phyloP scores from a whole-genome alignment of 1,140 invertebrate species.

The Megalopta genalis region DNA sequence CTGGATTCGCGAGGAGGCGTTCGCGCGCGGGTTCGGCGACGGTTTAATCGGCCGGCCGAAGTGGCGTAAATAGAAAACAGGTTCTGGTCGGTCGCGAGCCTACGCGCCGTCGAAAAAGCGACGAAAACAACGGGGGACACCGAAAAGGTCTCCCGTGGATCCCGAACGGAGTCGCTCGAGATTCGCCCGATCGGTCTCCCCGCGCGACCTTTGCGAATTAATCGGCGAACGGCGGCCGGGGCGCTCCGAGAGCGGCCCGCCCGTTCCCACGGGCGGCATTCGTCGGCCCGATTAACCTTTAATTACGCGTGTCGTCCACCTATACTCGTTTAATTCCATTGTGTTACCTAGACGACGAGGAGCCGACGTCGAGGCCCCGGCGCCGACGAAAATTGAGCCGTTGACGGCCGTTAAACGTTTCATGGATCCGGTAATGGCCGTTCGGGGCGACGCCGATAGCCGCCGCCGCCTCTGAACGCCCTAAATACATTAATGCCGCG shows the following conservation, averaged over 20 bases:
- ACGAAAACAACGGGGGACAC: background rate
- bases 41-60: background rate
- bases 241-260: background rate
- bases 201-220: too few relatives aligned
- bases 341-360: background rate
- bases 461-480: too few relatives aligned
- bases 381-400: background rate
- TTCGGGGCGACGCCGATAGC: too few relatives aligned
- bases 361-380: too few relatives aligned
- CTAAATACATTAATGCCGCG: too few relatives aligned
- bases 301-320: background rate
- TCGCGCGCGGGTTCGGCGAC: background rate
- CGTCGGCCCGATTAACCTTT: constrained; percentile 32
- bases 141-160: too few relatives aligned
- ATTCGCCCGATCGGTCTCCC: too few relatives aligned
- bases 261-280: constrained; percentile 20
- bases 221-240: too few relatives aligned
- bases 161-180: too few relatives aligned
- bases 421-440: too few relatives aligned
- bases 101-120: background rate
- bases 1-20: background rate
- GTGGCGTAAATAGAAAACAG: constrained; percentile 1
- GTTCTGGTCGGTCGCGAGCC: background rate
- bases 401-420: background rate
- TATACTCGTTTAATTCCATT: constrained; percentile 3